These are phyloP conservation scores for Drosophila paramelanica DNA, from an alignment of 2,888 invertebrate genomes.

Conservation along the genomic window DNA sequence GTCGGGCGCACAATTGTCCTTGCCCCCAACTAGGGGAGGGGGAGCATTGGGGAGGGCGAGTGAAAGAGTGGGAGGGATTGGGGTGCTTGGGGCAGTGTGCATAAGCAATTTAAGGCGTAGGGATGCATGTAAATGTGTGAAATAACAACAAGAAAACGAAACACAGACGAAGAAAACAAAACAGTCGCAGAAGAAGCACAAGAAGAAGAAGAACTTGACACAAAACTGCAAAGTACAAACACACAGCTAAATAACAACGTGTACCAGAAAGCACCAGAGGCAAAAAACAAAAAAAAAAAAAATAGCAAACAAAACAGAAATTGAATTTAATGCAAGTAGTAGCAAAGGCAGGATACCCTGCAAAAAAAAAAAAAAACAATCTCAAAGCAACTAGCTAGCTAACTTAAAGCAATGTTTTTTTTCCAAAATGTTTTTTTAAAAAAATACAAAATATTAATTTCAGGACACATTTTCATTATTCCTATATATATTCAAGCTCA, in stretches of 20 bases:
- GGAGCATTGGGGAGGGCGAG: background rate
- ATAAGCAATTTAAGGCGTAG: constrained; percentile 50
- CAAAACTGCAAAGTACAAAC: constrained; percentile 1
- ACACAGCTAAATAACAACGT: constrained; percentile 26
- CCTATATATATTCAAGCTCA: background rate
- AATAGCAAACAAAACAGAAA: background rate
- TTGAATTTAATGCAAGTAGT: background rate
- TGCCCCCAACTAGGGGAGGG: constrained; percentile 17
- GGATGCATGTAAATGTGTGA: constrained; percentile 55
- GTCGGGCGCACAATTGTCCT: constrained; percentile 34
- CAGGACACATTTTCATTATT: too few relatives aligned
- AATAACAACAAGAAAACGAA: constrained; percentile 31
- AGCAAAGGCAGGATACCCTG: background rate
- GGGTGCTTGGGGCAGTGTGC: constrained; percentile 18
- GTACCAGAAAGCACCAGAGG: background rate
- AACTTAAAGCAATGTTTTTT: too few relatives aligned
- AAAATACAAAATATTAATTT: too few relatives aligned
- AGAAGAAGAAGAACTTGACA: background rate
- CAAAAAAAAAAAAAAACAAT: background rate
- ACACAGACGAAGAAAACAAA: background rate
- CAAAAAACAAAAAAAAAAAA: constrained; percentile 12
- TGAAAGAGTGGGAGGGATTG: background rate
- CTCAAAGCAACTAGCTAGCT: too few relatives aligned
- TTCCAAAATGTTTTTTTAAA: too few relatives aligned
- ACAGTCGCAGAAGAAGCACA: background rate